phyloP scores from a whole-genome alignment of 2,113 vertebrate species.

The Vombatus ursinus region DNA sequence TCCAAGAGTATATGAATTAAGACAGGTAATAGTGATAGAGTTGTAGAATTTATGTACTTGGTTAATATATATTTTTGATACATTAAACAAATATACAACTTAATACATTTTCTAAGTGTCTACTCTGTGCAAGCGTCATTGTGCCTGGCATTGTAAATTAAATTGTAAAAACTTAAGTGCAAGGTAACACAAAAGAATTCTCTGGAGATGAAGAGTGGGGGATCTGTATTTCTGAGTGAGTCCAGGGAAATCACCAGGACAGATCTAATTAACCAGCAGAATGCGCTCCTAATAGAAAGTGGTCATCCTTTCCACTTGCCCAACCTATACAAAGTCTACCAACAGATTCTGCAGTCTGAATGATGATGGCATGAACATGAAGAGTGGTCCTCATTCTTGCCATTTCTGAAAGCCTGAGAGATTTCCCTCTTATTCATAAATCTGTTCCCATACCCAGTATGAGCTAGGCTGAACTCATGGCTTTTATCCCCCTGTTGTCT shows the following conservation, averaged over 20 bases:
- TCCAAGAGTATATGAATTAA: not conserved
- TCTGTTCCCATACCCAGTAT: not conserved
- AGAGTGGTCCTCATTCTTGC: not conserved
- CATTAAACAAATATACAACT: not conserved
- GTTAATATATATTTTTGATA: not conserved
- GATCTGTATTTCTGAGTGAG: not conserved
- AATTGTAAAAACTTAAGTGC: not conserved
- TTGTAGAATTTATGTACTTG: not conserved
- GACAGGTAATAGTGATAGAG: not conserved
- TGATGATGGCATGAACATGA: not conserved
- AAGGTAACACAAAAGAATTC: not conserved
- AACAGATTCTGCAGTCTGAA: not conserved
- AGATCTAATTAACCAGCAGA: not conserved
- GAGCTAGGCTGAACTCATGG: not conserved
- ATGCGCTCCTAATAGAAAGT: not conserved
- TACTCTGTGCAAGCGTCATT: not conserved
- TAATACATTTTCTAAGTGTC: not conserved
- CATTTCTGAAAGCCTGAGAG: constrained; percentile 7
- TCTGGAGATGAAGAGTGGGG: not conserved
- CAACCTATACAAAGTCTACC: not conserved
- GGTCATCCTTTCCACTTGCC: not conserved
- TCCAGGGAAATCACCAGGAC: not conserved
- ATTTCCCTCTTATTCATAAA: not conserved
- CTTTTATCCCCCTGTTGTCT: not conserved
- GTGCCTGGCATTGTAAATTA: not conserved